Evolutionary conservation across 2,113 vertebrate genomes (phyloP), one percentile per base, ranked within the genome.

Genomic region (Corythornis madagascariensis): DNA sequence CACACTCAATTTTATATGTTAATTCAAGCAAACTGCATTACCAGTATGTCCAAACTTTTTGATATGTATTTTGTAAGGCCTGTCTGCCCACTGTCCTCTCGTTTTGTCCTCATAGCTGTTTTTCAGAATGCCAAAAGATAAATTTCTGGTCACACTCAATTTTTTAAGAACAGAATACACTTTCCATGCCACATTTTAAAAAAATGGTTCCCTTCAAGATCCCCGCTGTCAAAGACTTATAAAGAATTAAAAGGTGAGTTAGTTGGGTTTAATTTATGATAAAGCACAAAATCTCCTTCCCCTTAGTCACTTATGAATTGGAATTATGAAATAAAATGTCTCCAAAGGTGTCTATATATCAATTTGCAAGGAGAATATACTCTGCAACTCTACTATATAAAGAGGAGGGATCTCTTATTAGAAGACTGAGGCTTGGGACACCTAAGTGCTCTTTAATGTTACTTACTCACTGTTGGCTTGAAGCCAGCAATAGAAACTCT

Each of bases 391-490:
- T 73, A 31, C 26, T 43, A 10, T 59, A 45, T 61, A 38, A 84
- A 92, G 19, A 56, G 40, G 70, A 92, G 19, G 22, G 38, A 47
- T 66, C 21, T 86, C 15, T 5, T 88, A 65, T 69, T 89, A 75
- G 74, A 72, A 47, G n/a, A 82, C 14, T 56, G 55, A 78, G 53
- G 6, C 31, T 86, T 81, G 70, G 66, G 86, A 78, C 19, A 79
- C 69, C 53, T 79, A 71, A 90, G 57, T 66, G 40, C 31, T 85
- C 17, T 87, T 75, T 76, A 65, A 85, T 59, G 42, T 90, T 95
- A 69, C 90, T 96, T 96, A 92, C 74, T 84, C 66, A 55, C 19
- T 76, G 38, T 66, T 93, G 89, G 59, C 81, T 86, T 70, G 31
- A 93, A 94, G 81, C 56, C 86, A 90, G 33, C 2, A 2, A 42